Conservation (phyloP, 30 jellyfish, hydroid and myxozoan genomes). For the Sanderia malayensis region DNA sequence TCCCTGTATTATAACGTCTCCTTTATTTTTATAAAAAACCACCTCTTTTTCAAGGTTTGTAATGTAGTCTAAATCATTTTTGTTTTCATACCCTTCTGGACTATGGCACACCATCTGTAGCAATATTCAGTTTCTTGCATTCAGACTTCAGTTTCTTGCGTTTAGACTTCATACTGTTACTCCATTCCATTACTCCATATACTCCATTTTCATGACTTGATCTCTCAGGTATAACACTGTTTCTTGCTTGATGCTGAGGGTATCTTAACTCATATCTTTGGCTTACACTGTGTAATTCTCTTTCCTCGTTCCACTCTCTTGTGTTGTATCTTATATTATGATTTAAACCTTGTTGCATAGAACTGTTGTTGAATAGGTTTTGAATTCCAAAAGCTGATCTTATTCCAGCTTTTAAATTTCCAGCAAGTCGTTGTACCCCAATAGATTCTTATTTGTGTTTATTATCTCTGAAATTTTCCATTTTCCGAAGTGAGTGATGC, state of each 20-base stretch:
- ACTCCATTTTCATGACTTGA: neutral
- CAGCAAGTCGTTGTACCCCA: neutral
- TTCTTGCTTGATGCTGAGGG: neutral
- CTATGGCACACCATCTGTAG: neutral
- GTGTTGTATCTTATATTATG: neutral
- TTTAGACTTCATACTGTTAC: neutral
- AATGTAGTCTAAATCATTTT: neutral
- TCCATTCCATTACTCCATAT: neutral
- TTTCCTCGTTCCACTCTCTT: conserved; percentile 1
- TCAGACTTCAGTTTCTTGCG: neutral
- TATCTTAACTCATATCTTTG: neutral
- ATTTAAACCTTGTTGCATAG: neutral
- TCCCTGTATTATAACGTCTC: conserved; percentile 1
- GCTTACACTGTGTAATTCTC: neutral
- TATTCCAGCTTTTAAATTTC: conserved; percentile 1
- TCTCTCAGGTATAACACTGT: neutral
- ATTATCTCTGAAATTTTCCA: neutral
- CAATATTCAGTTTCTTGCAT: too few species aligned
- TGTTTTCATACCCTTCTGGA: neutral
- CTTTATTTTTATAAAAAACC: neutral
- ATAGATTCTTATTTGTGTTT: neutral
- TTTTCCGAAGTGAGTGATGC: neutral
- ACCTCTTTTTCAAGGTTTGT: neutral
- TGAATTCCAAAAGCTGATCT: conserved; percentile 3
- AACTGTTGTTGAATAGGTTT: too few species aligned